These are phyloP conservation scores for Lasioglossum calceatum DNA, from an alignment of 2,888 invertebrate species.

Conservation along the genomic window DNA sequence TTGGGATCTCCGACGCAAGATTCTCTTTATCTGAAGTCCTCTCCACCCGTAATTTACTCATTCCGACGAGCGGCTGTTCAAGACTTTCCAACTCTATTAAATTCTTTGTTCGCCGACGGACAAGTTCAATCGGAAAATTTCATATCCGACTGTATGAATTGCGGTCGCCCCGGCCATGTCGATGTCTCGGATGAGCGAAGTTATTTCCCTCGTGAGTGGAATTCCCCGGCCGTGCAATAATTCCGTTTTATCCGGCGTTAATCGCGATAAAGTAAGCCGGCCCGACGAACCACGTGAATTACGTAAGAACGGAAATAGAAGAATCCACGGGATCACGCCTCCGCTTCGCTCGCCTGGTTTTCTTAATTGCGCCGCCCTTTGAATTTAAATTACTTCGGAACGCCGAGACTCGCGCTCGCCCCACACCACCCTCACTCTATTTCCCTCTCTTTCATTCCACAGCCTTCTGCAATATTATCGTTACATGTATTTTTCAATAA, in stretches of 20 bases:
- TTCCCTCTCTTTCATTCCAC: background rate
- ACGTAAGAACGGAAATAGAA: constrained; percentile 50
- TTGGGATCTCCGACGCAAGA: constrained; percentile 3
- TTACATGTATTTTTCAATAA: constrained; percentile 45
- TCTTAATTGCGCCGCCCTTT: constrained; percentile 63
- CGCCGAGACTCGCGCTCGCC: constrained; percentile 25
- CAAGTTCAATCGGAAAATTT: constrained; percentile 1
- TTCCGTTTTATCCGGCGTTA: constrained; percentile 31
- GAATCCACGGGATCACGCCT: constrained; percentile 32
- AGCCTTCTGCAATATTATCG: constrained; percentile 3
- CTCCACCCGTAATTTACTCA: constrained; percentile 18
- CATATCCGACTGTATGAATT: constrained; percentile 12
- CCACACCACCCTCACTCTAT: background rate
- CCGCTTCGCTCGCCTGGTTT: constrained; percentile 57
- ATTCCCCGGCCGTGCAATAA: constrained; percentile 19
- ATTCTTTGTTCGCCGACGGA: constrained; percentile 14
- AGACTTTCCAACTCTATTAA: constrained; percentile 7
- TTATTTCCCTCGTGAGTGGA: background rate
- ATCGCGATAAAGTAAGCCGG: constrained; percentile 44
- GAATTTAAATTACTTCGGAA: constrained; percentile 64
- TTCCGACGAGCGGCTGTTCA: background rate
- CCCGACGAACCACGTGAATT: constrained; percentile 43
- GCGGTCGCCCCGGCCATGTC: background rate
- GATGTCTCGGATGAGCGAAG: background rate
- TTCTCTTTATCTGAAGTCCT: background rate